Conservation (phyloP, 2,113 vertebrate genomes). For the Microcebus murinus region DNA sequence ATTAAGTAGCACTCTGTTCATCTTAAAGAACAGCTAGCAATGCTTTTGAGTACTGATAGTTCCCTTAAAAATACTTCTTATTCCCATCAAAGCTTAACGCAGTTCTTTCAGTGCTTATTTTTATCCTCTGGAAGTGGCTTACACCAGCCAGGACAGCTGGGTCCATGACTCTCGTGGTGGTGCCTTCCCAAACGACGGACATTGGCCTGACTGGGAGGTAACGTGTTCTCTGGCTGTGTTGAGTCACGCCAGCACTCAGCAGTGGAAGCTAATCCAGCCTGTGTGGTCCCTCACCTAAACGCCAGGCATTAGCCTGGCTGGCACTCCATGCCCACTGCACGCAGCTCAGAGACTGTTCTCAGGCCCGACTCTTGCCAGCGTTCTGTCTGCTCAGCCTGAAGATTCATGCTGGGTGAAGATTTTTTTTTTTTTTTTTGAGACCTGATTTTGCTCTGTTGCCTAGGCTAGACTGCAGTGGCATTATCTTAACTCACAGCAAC, state of each 20-base stretch:
- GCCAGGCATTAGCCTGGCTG: background rate
- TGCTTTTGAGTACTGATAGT: background rate
- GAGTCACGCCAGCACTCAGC: background rate
- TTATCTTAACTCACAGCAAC: too few relatives aligned
- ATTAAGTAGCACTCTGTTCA: background rate
- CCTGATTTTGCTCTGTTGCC: too few relatives aligned
- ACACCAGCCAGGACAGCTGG: background rate
- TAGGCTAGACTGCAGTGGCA: too few relatives aligned
- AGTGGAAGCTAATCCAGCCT: background rate
- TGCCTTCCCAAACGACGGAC: background rate
- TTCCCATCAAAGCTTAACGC: background rate
- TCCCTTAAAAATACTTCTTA: background rate
- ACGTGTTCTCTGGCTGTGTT: background rate
- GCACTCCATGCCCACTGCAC: background rate
- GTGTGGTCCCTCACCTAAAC: background rate
- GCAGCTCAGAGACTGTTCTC: background rate
- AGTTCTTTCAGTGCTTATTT: background rate
- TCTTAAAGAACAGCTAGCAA: background rate
- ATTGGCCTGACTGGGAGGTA: background rate
- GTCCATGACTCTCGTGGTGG: background rate
- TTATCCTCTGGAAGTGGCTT: constrained; percentile 13
- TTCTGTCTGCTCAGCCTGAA: background rate
- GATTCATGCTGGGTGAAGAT: background rate
- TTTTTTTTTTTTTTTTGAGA: too few relatives aligned
- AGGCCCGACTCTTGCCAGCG: background rate